Evolutionary conservation across 2,797 vertebrate genomes (phyloP).

Genomic region (Falco naumanni): DNA sequence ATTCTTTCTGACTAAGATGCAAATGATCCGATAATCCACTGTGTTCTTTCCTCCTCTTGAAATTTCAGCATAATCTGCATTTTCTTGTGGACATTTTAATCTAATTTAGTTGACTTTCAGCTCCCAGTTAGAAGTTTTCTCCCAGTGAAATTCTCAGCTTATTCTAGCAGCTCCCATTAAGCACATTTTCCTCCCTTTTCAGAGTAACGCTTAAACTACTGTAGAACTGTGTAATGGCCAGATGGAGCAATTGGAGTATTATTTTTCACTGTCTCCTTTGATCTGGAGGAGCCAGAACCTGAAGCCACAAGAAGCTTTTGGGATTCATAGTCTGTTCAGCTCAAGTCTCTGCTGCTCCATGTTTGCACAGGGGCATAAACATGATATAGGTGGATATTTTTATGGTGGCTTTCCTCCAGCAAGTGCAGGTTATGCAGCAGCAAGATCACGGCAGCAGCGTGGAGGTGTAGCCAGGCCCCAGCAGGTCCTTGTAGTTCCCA

Average conservation of each 20-base stretch:
- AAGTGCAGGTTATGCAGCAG: neutral
- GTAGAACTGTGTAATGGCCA: neutral
- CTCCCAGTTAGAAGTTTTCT: neutral
- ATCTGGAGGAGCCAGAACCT: neutral
- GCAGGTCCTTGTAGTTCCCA: neutral
- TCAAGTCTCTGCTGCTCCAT: too few relatives aligned
- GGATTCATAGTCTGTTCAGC: neutral
- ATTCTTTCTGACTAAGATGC: too few relatives aligned
- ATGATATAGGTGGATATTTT: neutral
- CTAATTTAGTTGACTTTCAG: neutral
- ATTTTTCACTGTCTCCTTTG: neutral
- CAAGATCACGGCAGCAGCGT: neutral
- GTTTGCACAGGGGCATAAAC: neutral
- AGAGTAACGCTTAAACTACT: neutral
- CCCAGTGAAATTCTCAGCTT: neutral
- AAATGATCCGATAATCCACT: neutral
- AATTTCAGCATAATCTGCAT: neutral
- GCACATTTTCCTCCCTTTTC: neutral
- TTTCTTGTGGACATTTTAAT: neutral
- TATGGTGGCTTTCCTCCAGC: neutral
- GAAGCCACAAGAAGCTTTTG: neutral
- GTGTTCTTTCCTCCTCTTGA: neutral
- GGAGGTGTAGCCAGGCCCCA: neutral
- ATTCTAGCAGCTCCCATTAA: neutral
- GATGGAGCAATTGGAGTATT: neutral